These are phyloP conservation scores for Sinocyclocheilus anophthalmus DNA, from an alignment of 2,113 vertebrate species.

Conservation along the genomic window DNA sequence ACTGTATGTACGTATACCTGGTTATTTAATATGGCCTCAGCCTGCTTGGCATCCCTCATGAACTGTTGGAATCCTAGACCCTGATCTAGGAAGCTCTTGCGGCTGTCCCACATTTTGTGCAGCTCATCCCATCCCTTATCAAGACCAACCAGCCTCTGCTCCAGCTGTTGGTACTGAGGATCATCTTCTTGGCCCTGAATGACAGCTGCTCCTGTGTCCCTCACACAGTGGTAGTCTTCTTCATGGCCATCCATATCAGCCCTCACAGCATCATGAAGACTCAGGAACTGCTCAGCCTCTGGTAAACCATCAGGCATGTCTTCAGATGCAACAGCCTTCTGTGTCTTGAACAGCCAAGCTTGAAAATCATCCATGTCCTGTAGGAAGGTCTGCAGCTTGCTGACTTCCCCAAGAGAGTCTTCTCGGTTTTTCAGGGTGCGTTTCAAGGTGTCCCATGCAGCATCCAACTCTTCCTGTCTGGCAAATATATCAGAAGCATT, in stretches of 20 bases:
- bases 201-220: slow-evolving; percentile 77
- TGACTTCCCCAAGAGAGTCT: slow-evolving; percentile 88
- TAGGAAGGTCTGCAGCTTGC: slow-evolving; percentile 92
- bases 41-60: slow-evolving; percentile 88
- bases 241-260: slow-evolving; percentile 80
- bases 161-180: slow-evolving; percentile 87
- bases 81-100: slow-evolving; percentile 82
- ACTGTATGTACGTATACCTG: slow-evolving; percentile 78
- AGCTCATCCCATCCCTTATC: slow-evolving; percentile 86
- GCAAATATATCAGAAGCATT: slow-evolving; percentile 75
- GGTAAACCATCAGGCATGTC: slow-evolving; percentile 82
- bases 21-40: slow-evolving; percentile 87
- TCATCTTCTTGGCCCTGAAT: slow-evolving; percentile 82
- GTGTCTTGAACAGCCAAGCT: slow-evolving; percentile 88
- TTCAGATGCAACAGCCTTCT: slow-evolving; percentile 88
- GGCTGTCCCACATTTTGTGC: slow-evolving; percentile 87
- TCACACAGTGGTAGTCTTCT: slow-evolving; percentile 76
- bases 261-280: slow-evolving; percentile 77
- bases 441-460: slow-evolving; percentile 83
- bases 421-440: slow-evolving; percentile 80
- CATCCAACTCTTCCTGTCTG: slow-evolving; percentile 66
- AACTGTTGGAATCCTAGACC: slow-evolving; percentile 90
- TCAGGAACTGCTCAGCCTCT: slow-evolving; percentile 86
- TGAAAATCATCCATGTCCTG: slow-evolving; percentile 95
- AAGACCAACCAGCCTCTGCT: slow-evolving; percentile 83